These are phyloP conservation scores for Delia radicum DNA, from an alignment of 1,140 invertebrate genomes.

Conservation along the genomic window DNA sequence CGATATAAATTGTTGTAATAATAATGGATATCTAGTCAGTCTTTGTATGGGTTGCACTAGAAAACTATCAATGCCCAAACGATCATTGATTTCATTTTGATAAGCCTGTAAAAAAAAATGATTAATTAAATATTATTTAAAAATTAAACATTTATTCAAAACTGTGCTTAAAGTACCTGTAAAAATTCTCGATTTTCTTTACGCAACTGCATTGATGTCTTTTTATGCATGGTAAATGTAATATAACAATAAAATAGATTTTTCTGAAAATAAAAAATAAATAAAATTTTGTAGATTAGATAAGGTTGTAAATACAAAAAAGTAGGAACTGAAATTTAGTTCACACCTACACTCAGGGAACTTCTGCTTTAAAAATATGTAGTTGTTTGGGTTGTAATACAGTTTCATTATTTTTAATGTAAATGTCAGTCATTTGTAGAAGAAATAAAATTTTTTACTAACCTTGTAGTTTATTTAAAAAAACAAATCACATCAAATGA, in stretches of 20 bases:
- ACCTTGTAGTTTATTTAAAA: no score
- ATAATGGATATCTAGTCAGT: slow-evolving; percentile 54
- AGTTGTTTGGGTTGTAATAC: neutral
- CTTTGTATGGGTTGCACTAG: slow-evolving; percentile 56
- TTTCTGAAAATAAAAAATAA: slow-evolving; percentile 38
- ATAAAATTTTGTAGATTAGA: neutral
- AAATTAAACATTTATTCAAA: neutral
- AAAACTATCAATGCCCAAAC: slow-evolving; percentile 55
- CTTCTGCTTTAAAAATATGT: neutral
- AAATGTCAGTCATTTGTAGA: neutral
- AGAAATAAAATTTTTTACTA: no score
- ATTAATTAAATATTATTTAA: neutral
- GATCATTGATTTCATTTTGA: slow-evolving; percentile 52
- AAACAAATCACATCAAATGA: no score
- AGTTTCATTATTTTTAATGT: neutral
- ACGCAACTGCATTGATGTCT: slow-evolving; percentile 47
- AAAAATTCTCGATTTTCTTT: slow-evolving; percentile 48
- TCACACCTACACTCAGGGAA: neutral
- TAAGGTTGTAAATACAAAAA: neutral
- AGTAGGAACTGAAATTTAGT: no score
- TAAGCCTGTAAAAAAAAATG: slow-evolving; percentile 34
- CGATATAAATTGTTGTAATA: slow-evolving; percentile 54
- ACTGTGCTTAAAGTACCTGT: slow-evolving; percentile 35
- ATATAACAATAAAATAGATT: slow-evolving; percentile 51
- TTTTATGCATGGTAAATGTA: slow-evolving; percentile 50